Percentiles rank a stretch among this genome's conserved stretches.
These are phyloP conservation scores for Eretmocerus hayati DNA, from an alignment of 2,888 invertebrate genomes.

Conservation along the genomic window DNA sequence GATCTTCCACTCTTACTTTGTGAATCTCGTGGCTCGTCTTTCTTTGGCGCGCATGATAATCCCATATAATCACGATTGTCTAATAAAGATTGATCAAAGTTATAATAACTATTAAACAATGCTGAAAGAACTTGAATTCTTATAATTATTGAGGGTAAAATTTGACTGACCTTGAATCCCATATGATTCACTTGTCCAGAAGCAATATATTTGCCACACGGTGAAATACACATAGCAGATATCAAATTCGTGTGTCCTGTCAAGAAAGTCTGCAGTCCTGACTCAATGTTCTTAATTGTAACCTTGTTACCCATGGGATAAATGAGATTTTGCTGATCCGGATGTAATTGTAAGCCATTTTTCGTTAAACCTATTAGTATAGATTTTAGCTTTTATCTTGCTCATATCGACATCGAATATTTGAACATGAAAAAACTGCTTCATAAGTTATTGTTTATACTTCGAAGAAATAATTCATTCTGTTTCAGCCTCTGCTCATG, in stretches of 20 bases:
- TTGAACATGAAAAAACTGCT: no score
- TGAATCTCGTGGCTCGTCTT: slow-evolving; percentile 73
- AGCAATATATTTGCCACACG: slow-evolving; percentile 70
- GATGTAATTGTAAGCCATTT: slow-evolving; percentile 64
- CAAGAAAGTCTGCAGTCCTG: slow-evolving; percentile 67
- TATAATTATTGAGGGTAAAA: no score
- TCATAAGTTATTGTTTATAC: no score
- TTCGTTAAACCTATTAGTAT: slow-evolving; percentile 36
- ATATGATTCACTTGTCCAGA: slow-evolving; percentile 88
- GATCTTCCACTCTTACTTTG: slow-evolving; percentile 79
- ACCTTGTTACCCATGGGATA: slow-evolving; percentile 77
- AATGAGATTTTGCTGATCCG: slow-evolving; percentile 62
- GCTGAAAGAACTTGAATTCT: no score
- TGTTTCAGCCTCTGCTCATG: no score
- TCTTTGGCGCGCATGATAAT: slow-evolving; percentile 60
- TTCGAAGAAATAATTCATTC: no score
- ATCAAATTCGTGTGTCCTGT: slow-evolving; percentile 75
- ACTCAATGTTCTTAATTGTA: slow-evolving; percentile 61
- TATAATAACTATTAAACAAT: no score
- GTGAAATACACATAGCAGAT: slow-evolving; percentile 70
- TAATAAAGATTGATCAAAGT: no score
- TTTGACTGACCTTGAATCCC: slow-evolving; percentile 66
- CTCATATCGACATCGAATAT: not conserved
- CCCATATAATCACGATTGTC: slow-evolving; percentile 82
- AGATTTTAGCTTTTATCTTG: slow-evolving; percentile 31